Base-by-base conservation (phyloP, 2,797 vertebrate species). In the Ptychobarbus kaznakovi region DNA sequence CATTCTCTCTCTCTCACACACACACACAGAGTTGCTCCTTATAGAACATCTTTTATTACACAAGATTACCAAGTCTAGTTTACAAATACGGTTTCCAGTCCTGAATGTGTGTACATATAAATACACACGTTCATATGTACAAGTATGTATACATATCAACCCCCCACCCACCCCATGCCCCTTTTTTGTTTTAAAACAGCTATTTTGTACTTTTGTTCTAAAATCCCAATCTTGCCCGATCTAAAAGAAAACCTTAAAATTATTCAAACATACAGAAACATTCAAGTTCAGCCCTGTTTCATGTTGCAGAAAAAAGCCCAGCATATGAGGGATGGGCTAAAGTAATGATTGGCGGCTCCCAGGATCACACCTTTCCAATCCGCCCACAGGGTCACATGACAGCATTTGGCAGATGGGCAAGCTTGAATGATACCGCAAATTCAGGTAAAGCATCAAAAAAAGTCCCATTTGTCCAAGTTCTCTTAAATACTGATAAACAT, bases 401-500 rank as follows among this genome's bases (percentile, higher is more conserved):
- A 93, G 92, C 92, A 92, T 93, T 92, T 92, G 93, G 91, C 89
- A 91, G 85, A 90, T 90, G 93, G 92, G 93, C 88, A 90, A 93
- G 79, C 35, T 85, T 88, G 75, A 89, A 86, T 88, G 75, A 8
- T 87, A 86, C 90, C 87, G 91, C 94, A 95, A 94, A 84, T 63
- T 86, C 83, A 88, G 87, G 82, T 92, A 92, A 95, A 95, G 95
- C 95, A 95, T 90, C 46, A 86, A 90, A 89, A 89, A 91, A 86
- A 87, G 86, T 94, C 91, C 90, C 82, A 78, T 75, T 51, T 92
- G 87, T 91, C 91, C 87, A 91, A 92, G 90, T 85, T 94, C 93
- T 96, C 96, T 97, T 97, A 98, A 98, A 99, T 99, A 98, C 96
- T 98, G 96, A 96, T 92, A 94, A 95, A 92, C 88, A 91, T 90